Conservation (phyloP, 2,888 invertebrate genomes). For the Drosophila helvetica region DNA sequence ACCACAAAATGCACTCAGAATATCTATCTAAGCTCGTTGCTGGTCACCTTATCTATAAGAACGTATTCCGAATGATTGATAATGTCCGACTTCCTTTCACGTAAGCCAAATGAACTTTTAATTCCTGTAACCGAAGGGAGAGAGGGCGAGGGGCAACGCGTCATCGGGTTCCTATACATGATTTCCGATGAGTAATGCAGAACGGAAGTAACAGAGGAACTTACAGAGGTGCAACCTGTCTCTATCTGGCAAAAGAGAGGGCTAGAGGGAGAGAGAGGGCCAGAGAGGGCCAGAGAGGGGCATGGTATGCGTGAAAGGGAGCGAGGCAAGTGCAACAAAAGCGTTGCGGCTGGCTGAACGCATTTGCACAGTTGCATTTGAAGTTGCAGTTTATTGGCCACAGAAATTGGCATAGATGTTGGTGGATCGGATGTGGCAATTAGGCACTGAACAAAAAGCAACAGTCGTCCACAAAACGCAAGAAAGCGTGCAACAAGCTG, state of each 20-base stretch:
- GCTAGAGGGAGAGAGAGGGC: neutral
- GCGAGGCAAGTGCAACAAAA: slow-evolving; percentile 49
- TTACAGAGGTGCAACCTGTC: slow-evolving; percentile 26
- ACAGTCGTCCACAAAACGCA: slow-evolving; percentile 38
- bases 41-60: slow-evolving; percentile 28
- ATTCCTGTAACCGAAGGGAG: slow-evolving; percentile 20
- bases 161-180: slow-evolving; percentile 51
- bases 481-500: slow-evolving; percentile 69
- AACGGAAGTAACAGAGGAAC: slow-evolving; percentile 33
- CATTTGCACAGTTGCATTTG: slow-evolving; percentile 23
- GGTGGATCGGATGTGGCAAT: slow-evolving; percentile 48
- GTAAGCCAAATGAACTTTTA: slow-evolving; percentile 38
- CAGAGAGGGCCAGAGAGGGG: too few relatives aligned
- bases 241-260: neutral
- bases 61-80: slow-evolving; percentile 56
- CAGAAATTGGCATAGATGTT: slow-evolving; percentile 39
- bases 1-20: slow-evolving; percentile 11
- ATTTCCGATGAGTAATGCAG: slow-evolving; percentile 49
- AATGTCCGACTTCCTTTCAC: slow-evolving; percentile 65
- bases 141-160: slow-evolving; percentile 51
- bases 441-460: slow-evolving; percentile 39
- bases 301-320: slow-evolving; percentile 3
- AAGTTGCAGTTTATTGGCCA: slow-evolving; percentile 75
- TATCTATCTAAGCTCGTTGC: slow-evolving; percentile 4
- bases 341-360: slow-evolving; percentile 72